Conservation (phyloP, 2,888 invertebrate genomes). For the Eilema sororculum region DNA sequence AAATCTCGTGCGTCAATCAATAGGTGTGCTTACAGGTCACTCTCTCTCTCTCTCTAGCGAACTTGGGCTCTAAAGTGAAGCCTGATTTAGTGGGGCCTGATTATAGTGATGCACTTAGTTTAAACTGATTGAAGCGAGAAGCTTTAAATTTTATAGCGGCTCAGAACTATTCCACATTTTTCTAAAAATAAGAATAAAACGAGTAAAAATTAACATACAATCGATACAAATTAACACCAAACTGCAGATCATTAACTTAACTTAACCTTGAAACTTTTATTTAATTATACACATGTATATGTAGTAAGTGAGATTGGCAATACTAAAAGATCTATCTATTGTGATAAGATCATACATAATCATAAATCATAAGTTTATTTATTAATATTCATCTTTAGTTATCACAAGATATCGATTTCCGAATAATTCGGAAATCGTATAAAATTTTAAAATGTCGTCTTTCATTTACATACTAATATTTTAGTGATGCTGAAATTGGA, state of each 20-base stretch:
- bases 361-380: not conserved
- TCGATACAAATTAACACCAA: not conserved
- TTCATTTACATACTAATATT: conserved; percentile 5
- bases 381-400: not conserved
- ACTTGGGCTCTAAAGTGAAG: too few species aligned
- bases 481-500: not conserved
- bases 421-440: conserved; percentile 7
- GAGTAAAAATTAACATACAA: not conserved
- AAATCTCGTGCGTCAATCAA: too few species aligned
- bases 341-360: not conserved
- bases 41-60: too few species aligned
- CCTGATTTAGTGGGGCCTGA: too few species aligned
- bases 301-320: not conserved
- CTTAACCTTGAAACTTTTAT: not conserved
- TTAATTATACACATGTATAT: not conserved
- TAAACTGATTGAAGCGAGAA: too few species aligned
- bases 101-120: too few species aligned
- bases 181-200: not conserved
- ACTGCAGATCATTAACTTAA: not conserved
- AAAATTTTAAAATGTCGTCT: not conserved
- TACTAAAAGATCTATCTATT: not conserved
- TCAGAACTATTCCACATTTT: too few species aligned
- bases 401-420: conserved; percentile 3
- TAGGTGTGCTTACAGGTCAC: too few species aligned
- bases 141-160: too few species aligned